Evolutionary conservation across 2,113 vertebrate species (phyloP), one percentile per base, ranked within the genome.

Genomic region (Candoia aspera): DNA sequence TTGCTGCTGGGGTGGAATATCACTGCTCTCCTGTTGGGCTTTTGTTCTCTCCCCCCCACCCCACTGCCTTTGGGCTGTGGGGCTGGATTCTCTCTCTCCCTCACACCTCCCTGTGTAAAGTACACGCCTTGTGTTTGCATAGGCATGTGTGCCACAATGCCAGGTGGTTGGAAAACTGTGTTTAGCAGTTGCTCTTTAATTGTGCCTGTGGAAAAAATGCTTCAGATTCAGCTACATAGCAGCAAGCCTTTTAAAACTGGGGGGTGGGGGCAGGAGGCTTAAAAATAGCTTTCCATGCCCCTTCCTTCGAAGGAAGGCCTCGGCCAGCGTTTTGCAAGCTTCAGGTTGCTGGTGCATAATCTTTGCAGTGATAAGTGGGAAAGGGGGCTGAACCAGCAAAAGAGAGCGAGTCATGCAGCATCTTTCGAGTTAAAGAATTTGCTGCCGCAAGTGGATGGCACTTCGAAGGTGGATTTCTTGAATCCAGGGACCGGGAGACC

Each of bases 101-200:
- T 42, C 23, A 37, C 73, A 19, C 46, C 19, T 90, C 53, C 84
- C 23, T 84, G 89, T 57, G 33, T 46, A 79, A 11, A 49, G 55
- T 58, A 84, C 24, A 49, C 55, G 46, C 53, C 26, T 29, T 24
- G 21, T 90, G 73, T 90, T 84, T 90, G 57, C 55, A 46, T 58
- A 84, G 59, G 89, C 54, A 26, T 58, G 58, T n/a, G 1, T 90
- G 84, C 46, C 42, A 13, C 23, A 57, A 37, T 8, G 37, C 89
- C 49, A 90, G 73, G 73, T 84, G 79, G 54, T 73, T 84, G 68
- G n/a, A 42, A 90, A 90, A 90, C 53, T 58, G 53, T 90, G 79
- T 37, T 73, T 90, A 10, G 68, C 68, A 84, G 89, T 59, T 90
- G 73, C 89, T 84, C 73, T 59, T 90, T 84, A 84, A 90, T 90